Conservation (phyloP, 2,113 vertebrate species). For the Bungarus multicinctus region DNA sequence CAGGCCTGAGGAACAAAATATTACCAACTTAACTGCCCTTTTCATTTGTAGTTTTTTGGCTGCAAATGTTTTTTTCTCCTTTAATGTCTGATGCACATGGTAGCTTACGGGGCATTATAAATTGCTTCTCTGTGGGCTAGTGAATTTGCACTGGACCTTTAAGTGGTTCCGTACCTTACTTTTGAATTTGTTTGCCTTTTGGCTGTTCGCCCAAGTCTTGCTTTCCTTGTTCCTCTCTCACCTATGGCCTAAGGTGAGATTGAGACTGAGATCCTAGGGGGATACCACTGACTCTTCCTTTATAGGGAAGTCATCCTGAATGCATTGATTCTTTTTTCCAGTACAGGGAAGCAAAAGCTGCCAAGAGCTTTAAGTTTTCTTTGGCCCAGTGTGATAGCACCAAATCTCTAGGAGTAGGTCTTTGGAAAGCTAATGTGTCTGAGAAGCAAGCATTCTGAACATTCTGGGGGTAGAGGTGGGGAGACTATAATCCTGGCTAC, state of each 20-base stretch:
- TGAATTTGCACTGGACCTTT: neutral
- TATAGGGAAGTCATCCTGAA: constrained; percentile 34
- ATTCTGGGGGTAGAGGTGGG: constrained; percentile 22
- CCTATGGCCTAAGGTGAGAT: neutral
- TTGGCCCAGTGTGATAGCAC: constrained; percentile 52
- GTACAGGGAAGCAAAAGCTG: constrained; percentile 34
- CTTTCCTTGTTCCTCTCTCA: neutral
- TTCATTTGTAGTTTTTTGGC: neutral
- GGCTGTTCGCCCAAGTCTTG: neutral
- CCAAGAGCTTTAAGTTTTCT: constrained; percentile 58
- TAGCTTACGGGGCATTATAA: neutral
- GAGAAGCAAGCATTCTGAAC: constrained; percentile 47
- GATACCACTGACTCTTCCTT: neutral
- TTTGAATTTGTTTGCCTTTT: neutral
- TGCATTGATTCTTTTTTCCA: constrained; percentile 51
- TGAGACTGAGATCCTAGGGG: neutral
- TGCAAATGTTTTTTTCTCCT: neutral
- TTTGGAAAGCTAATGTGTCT: constrained; percentile 61
- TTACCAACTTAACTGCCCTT: neutral
- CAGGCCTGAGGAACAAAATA: neutral
- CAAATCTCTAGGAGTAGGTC: constrained; percentile 49
- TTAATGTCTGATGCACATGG: neutral
- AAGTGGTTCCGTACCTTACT: neutral
- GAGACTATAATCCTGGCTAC: neutral
- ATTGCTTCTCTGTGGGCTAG: neutral